phyloP scores from a whole-genome alignment of 2,113 vertebrate genomes.

The Bos taurus region ARS-UCD2.0 NC_037335.1:35132501-35133000 shows the following conservation, averaged over 20 bases:
- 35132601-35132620: not conserved
- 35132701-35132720: not conserved
- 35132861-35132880: no score
- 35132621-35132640: not conserved
- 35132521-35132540: not conserved
- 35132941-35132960: not conserved
- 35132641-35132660: not conserved
- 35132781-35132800: not conserved
- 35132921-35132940: no score
- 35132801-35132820: no score
- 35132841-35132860: no score
- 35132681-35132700: not conserved
- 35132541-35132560: not conserved
- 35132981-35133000: not conserved
- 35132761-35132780: not conserved
- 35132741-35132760: not conserved
- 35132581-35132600: not conserved
- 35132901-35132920: accelerated
- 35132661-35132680: not conserved
- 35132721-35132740: not conserved
- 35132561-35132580: not conserved
- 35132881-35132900: no score
- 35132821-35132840: no score
- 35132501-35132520: not conserved
- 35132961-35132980: not conserved